Percentiles rank a stretch among this genome's conserved stretches.
These are phyloP conservation scores for Oxygymnocypris stewartii DNA, from an alignment of 2,113 vertebrate genomes.

Conservation along the genomic window DNA sequence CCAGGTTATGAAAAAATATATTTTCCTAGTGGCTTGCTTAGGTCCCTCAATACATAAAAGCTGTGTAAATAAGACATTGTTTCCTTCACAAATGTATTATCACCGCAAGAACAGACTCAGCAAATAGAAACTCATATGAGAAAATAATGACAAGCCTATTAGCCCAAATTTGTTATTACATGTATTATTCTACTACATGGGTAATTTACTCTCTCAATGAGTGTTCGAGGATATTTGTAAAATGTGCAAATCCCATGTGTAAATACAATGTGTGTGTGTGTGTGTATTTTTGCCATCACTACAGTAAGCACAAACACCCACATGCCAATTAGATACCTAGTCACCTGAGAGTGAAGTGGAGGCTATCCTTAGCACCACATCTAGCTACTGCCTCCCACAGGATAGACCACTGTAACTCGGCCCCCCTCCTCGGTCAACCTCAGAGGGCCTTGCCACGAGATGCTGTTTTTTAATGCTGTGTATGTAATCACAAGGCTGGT, in stretches of 20 bases:
- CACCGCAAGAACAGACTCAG: background rate
- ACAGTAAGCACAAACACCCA: slow-evolving; percentile 44
- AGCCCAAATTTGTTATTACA: background rate
- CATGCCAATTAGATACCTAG: slow-evolving; percentile 39
- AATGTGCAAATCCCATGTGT: slow-evolving; percentile 28
- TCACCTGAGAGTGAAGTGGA: slow-evolving; percentile 43
- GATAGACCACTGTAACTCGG: slow-evolving; percentile 28
- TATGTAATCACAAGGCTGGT: slow-evolving; percentile 23
- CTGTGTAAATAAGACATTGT: background rate
- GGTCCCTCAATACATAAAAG: background rate
- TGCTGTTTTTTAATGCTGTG: slow-evolving; percentile 26
- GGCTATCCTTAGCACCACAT: slow-evolving; percentile 45
- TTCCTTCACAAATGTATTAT: background rate
- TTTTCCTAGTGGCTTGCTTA: background rate
- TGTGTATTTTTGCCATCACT: slow-evolving; percentile 17
- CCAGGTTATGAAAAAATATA: background rate
- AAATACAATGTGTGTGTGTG: background rate
- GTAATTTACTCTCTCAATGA: background rate
- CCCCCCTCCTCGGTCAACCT: slow-evolving; percentile 38
- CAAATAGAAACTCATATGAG: background rate
- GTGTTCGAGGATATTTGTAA: background rate
- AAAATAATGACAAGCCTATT: background rate
- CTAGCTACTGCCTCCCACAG: slow-evolving; percentile 32
- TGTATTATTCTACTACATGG: background rate
- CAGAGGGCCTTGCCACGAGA: slow-evolving; percentile 16